phyloP scores from a whole-genome alignment of 2,797 vertebrate genomes.

The Rhynchonycteris naso region DNA sequence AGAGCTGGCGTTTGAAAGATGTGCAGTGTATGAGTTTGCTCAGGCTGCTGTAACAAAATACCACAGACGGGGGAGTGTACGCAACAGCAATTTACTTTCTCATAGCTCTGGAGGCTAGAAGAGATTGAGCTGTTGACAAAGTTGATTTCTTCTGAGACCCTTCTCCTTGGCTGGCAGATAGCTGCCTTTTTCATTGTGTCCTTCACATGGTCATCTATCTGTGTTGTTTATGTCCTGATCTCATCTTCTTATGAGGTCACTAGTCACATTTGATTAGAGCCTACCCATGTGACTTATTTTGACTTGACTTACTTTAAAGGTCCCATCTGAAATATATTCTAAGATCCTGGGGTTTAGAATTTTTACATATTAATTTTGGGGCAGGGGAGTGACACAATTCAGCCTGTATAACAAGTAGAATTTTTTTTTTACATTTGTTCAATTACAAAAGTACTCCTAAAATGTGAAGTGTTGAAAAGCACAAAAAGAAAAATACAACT shows the following conservation, averaged over 20 bases:
- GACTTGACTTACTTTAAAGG: neutral
- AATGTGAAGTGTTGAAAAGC: neutral
- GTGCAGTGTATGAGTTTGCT: neutral
- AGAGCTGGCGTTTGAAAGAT: neutral
- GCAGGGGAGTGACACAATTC: no score
- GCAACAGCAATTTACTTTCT: neutral
- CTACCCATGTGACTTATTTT: neutral
- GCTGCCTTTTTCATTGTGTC: neutral
- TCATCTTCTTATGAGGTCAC: neutral
- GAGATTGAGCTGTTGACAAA: neutral
- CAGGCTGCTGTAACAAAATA: neutral
- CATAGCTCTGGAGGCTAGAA: neutral
- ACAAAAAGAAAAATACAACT: neutral
- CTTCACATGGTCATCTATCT: neutral
- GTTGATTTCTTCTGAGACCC: neutral
- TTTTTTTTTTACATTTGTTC: neutral
- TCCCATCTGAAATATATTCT: neutral
- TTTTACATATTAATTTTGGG: neutral
- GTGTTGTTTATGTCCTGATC: neutral
- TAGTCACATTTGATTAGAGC: neutral
- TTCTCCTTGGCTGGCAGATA: neutral
- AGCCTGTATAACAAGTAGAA: neutral
- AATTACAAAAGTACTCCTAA: neutral
- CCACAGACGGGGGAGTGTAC: neutral
- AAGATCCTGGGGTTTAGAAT: neutral